Conservation (phyloP, 2,113 vertebrate genomes). For the Callocephalon fimbriatum region DNA sequence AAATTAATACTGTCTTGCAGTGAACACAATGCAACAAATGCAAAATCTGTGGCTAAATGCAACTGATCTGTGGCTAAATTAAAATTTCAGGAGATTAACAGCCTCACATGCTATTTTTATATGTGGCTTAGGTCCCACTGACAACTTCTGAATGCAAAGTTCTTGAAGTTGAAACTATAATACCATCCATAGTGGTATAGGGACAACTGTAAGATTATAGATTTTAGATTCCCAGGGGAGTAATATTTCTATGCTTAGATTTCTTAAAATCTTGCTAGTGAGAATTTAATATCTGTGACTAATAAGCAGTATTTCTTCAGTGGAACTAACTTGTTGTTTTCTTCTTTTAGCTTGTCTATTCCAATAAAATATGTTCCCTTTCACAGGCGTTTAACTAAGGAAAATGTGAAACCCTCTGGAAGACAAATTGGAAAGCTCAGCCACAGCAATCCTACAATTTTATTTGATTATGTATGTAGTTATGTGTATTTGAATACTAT, state of each 20-base stretch:
- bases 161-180: accelerated
- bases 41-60: too few relatives aligned
- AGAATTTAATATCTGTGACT: neutral
- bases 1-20: neutral
- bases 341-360: neutral
- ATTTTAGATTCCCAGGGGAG: neutral
- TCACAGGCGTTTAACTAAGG: conserved; percentile 94
- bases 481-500: neutral
- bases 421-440: conserved; percentile 98
- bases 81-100: neutral
- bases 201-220: neutral
- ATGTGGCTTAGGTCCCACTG: neutral
- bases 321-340: neutral
- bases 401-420: conserved; percentile 99
- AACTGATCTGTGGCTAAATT: neutral
- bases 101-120: neutral
- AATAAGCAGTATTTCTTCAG: neutral
- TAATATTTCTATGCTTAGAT: neutral
- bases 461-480: conserved; percentile 97
- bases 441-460: conserved; percentile 99
- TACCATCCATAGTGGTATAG: neutral
- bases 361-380: conserved; percentile 14
- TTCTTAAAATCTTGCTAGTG: neutral
- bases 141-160: accelerated
- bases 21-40: neutral